Conservation (phyloP, 2,113 vertebrate genomes). For the Globicephala melas region DNA sequence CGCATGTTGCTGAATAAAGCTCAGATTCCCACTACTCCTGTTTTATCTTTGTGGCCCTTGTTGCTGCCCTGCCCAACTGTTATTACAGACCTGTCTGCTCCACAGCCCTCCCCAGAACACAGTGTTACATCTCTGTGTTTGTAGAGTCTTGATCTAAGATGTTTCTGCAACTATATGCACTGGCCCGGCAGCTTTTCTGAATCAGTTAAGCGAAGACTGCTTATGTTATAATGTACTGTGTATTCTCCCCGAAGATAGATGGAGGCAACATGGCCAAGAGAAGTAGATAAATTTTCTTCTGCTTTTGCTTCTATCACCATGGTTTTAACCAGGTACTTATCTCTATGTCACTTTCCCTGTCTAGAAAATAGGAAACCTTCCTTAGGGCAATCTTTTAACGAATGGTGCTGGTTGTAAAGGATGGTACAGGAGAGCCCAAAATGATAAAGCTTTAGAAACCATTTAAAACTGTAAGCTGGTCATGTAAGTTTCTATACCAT, state of each 20-base stretch:
- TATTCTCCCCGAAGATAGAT: background rate
- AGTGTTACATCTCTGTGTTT: background rate
- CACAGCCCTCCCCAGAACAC: background rate
- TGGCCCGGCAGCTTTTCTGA: background rate
- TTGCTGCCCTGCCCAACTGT: background rate
- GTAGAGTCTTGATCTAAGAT: background rate
- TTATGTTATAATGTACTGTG: background rate
- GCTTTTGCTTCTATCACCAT: background rate
- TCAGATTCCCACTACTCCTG: background rate
- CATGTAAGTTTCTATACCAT: background rate
- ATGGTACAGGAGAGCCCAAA: background rate
- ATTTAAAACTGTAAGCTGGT: conserved; percentile 22
- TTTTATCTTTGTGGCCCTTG: background rate
- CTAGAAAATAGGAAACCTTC: conserved; percentile 26
- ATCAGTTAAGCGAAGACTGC: background rate
- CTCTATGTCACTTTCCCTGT: background rate
- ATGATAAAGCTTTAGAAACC: conserved; percentile 20
- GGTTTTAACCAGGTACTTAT: background rate
- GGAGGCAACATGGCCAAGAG: background rate
- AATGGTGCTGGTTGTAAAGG: background rate
- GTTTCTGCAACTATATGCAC: background rate
- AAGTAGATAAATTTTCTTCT: background rate
- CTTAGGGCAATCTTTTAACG: background rate
- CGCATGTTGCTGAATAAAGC: conserved; percentile 15
- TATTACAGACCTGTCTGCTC: background rate